Evolutionary conservation across 2,888 invertebrate species (phyloP), one percentile per base, ranked within the genome.

Genomic region (Lasioglossum leucozonium): DNA sequence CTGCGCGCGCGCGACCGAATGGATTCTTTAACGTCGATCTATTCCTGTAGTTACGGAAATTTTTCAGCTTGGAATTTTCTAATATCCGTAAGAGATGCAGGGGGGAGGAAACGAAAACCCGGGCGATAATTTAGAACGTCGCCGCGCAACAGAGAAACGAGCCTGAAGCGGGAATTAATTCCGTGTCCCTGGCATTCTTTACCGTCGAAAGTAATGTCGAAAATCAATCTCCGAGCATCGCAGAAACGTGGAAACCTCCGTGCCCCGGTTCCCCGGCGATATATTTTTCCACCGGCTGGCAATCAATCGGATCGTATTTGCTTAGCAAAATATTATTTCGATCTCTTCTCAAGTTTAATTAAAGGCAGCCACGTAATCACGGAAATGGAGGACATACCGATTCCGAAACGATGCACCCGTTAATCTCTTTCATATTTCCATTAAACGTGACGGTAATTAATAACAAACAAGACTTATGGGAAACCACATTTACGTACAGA

Each of bases 81-180:
- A 83, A 80, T 76, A 76, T 67, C 80, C 18, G 26, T 18, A 4
- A 62, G 44, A 69, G 26, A 26, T 16, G 51, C 6, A 18, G 16
- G 55, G 16, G 55, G 16, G 13, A 44, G 26, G 10, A 44, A 79
- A 79, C 40, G 71, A 26, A 30, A 51, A 71, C 51, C 42, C 18
- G 22, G 18, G 22, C 67, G 67, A 37, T 26, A 40, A 51, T n/a
- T 75, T 72, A 72, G 69, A 69, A 51, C 65, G 72, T 80, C 47
- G 72, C 65, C 37, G 55, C 37, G 44, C 30, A 65, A 51, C 37
- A 8, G 42, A 26, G 80, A 55, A 72, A 80, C 37, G 72, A 72
- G 72, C 72, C 76, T 10, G 77, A 72, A 67, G 44, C 83, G 77
- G 77, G 69, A 81, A 83, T 77, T 83, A 83, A 81, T 83, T 81